These are phyloP conservation scores for Drosophila mayri DNA, from an alignment of 1,140 invertebrate species.

Conservation along the genomic window DNA sequence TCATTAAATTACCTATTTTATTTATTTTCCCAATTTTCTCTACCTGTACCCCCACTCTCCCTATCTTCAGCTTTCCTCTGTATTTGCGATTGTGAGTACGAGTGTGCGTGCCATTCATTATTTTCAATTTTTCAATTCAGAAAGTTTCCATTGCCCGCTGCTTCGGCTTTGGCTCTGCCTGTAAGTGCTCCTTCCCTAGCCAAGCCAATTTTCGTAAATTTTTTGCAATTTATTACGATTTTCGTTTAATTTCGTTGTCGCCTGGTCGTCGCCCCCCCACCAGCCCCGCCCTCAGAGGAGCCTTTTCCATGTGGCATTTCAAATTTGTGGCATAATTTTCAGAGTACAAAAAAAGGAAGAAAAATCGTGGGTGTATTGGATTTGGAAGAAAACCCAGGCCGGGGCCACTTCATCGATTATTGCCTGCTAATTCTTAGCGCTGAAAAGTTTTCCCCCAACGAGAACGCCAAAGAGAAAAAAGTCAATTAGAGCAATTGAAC, in stretches of 20 bases:
- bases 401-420: slow-evolving; percentile 69
- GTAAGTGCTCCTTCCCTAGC: slow-evolving; percentile 38
- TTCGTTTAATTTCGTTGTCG: slow-evolving; percentile 73
- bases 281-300: not conserved
- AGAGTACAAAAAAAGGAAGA: not conserved
- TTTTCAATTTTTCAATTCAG: slow-evolving; percentile 80
- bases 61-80: not conserved
- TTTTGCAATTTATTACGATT: slow-evolving; percentile 81
- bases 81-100: slow-evolving; percentile 18
- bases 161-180: slow-evolving; percentile 1
- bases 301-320: slow-evolving; percentile 42
- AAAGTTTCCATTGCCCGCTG: slow-evolving; percentile 63
- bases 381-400: slow-evolving; percentile 30
- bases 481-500: slow-evolving; percentile 79
- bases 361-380: slow-evolving; percentile 35
- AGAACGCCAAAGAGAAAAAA: slow-evolving; percentile 42
- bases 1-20: not conserved
- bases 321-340: slow-evolving; percentile 58
- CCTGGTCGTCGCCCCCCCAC: slow-evolving; percentile 28
- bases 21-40: not conserved
- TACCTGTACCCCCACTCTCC: not conserved
- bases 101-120: slow-evolving; percentile 72
- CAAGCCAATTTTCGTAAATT: slow-evolving; percentile 76
- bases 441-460: slow-evolving; percentile 43
- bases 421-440: slow-evolving; percentile 67